These are phyloP conservation scores for Gulo gulo DNA, from an alignment of 2,113 vertebrate genomes.

Conservation along the genomic window DNA sequence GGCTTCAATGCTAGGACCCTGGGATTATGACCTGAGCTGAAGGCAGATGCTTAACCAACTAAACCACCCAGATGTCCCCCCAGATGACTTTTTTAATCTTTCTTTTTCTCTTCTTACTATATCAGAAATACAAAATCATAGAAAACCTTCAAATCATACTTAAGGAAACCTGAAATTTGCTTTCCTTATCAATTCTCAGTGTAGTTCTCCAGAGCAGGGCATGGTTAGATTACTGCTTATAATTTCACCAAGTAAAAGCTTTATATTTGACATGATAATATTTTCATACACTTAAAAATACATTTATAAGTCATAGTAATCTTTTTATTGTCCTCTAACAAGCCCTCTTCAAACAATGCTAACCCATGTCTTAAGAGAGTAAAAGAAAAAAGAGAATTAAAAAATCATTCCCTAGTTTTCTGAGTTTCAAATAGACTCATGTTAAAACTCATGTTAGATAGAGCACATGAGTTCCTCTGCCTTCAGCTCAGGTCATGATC, in stretches of 20 bases:
- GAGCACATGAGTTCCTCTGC: not conserved
- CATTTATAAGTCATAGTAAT: not conserved
- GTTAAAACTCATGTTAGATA: not conserved
- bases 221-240: not conserved
- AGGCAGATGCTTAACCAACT: too few species aligned
- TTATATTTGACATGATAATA: not conserved
- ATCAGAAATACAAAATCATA: constrained; percentile 9
- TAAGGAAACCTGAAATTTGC: not conserved
- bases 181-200: not conserved
- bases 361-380: not conserved
- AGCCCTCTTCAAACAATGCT: not conserved
- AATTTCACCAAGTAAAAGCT: not conserved
- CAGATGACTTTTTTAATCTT: not conserved
- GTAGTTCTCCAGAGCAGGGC: not conserved
- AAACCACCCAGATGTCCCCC: not conserved
- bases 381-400: not conserved
- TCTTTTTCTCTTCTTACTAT: not conserved
- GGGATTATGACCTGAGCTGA: too few species aligned
- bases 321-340: not conserved
- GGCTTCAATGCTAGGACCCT: too few species aligned
- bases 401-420: not conserved
- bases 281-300: not conserved
- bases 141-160: not conserved
- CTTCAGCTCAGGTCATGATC: not conserved
- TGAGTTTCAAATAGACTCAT: not conserved